Evolutionary conservation across 2,113 vertebrate genomes (phyloP).

Genomic region (Elephantulus edwardii): DNA sequence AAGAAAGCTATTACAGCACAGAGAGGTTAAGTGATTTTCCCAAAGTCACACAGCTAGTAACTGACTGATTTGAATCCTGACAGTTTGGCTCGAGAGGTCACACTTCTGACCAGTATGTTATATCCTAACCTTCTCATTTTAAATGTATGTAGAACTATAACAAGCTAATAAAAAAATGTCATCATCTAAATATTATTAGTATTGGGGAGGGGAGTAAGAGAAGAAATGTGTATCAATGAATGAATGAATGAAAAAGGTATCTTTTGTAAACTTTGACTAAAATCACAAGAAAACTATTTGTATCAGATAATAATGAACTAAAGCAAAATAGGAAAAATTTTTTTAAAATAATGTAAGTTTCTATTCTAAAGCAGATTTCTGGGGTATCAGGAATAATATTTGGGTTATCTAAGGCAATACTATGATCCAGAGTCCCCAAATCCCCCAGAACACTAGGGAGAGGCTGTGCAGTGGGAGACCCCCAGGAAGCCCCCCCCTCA

Average conservation of each 20-base stretch:
- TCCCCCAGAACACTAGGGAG: background rate
- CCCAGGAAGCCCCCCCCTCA: background rate
- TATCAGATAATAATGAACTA: no score
- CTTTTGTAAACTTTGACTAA: no score
- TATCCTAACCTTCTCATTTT: background rate
- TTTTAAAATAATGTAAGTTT: background rate
- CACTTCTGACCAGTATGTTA: background rate
- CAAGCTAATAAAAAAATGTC: background rate
- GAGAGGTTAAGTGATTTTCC: constrained; percentile 28
- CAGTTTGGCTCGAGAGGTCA: background rate
- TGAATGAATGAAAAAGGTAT: no score
- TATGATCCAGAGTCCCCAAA: background rate
- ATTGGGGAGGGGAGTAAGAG: background rate
- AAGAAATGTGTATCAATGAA: no score
- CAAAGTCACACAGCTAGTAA: constrained; percentile 10
- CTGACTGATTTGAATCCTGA: background rate
- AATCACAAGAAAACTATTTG: no score
- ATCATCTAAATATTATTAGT: background rate
- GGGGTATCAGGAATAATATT: background rate
- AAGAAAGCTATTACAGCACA: constrained; percentile 28
- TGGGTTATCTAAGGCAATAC: background rate
- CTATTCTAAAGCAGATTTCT: background rate
- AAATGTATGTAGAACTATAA: background rate
- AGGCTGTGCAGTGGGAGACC: background rate
- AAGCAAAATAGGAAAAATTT: no score